Base-by-base conservation (phyloP, 2,797 vertebrate species). In the Galaxias olidus region DNA sequence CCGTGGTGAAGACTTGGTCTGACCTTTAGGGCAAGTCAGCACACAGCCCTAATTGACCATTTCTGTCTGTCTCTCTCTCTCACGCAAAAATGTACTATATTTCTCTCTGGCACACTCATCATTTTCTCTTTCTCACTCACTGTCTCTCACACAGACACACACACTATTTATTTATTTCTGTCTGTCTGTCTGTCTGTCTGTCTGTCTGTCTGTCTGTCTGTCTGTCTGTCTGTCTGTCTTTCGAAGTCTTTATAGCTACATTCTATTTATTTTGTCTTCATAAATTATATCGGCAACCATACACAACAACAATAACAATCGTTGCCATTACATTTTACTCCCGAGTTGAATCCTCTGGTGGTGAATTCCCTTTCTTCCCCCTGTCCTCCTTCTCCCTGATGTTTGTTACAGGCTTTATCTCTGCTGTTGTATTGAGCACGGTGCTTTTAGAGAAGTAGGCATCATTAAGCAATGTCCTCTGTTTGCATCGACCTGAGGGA, bases 381-480 rank as follows among this genome's bases (percentile, higher is more conserved):
- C 60, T 57, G 63, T 73, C 76, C 79, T 30, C 30, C 3, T 30
- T 30, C n/a, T 30, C 30, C 30, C 30, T 3, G 30, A 3, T 30
- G 30, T 30, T 30, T 30, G 30, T 10, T 49, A 47, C 18, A 61
- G 69, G 65, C 77, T 76, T 82, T 79, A 79, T 82, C 75, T 68
- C 68, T 41, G 46, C 73, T 53, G 64, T 69, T 71, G 74, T 75
- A 82, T 79, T 68, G 61, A 65, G 64, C 65, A 11, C 55, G 58
- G 72, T 66, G 76, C 82, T 82, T 80, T 84, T 72, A 77, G 76
- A 84, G 79, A 68, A 75, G 82, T 73, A 83, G 76, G 80, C 84
- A 75, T 89, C 87, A 88, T 89, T 88, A 91, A 71, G 74, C 74
- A 75, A 70, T 77, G 83, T 89, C 87, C 90, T 88, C 80, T 80